These are phyloP conservation scores for Capromys pilorides DNA, from an alignment of 2,797 vertebrate genomes.

Conservation along the genomic window DNA sequence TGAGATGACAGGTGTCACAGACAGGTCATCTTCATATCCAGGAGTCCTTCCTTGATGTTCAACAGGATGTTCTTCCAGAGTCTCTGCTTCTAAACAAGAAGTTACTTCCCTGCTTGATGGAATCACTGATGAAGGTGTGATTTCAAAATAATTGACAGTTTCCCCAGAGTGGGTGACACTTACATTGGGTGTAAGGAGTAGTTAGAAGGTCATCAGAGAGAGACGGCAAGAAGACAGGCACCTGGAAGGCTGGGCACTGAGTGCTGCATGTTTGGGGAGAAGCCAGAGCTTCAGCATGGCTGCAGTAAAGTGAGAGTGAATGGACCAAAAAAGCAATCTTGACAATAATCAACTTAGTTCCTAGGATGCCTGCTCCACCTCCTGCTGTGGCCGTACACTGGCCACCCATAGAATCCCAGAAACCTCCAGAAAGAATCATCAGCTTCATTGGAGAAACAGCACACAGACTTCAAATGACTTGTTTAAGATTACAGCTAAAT, in stretches of 20 bases:
- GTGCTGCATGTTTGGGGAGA: accelerated
- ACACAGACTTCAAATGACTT: background rate
- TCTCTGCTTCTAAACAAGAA: background rate
- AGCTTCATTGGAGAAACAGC: background rate
- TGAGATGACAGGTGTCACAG: background rate
- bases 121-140: background rate
- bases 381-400: accelerated
- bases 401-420: background rate
- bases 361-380: background rate
- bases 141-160: background rate
- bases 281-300: accelerated
- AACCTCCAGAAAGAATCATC: accelerated
- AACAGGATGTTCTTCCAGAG: background rate
- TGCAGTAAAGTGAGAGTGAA: accelerated
- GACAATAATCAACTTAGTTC: accelerated
- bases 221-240: background rate
- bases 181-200: background rate
- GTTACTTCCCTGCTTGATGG: no score
- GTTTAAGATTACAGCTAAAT: background rate
- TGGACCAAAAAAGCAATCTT: background rate
- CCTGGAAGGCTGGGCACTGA: background rate
- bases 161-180: background rate
- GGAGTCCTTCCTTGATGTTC: background rate
- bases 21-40: background rate
- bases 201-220: background rate